Conservation (phyloP, 2,797 vertebrate genomes). For the Acanthurus tractus region DNA sequence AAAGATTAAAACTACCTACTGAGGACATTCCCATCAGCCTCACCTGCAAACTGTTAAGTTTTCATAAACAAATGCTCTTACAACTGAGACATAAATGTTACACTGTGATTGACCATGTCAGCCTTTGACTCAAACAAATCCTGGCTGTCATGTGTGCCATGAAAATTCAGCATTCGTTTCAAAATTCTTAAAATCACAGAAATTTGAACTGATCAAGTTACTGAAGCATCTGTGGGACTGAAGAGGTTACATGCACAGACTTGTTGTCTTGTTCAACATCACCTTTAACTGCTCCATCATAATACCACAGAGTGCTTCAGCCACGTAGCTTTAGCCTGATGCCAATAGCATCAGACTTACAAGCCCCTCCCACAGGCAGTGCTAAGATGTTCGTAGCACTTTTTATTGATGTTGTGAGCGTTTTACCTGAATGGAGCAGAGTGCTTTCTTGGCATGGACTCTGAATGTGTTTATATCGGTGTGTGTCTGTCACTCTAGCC, state of each 20-base stretch:
- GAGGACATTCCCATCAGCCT: too few species aligned
- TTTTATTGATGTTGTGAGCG: constrained; percentile 70
- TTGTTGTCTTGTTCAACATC: neutral
- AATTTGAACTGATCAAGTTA: neutral
- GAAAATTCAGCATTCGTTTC: too few species aligned
- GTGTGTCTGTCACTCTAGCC: constrained; percentile 32
- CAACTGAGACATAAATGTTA: neutral
- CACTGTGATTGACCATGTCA: neutral
- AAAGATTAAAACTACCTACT: too few species aligned
- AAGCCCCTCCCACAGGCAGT: constrained; percentile 35
- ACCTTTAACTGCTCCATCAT: neutral
- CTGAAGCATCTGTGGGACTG: neutral
- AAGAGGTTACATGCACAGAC: neutral
- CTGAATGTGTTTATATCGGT: constrained; percentile 3
- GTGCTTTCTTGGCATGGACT: constrained; percentile 74
- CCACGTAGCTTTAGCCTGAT: constrained; percentile 6
- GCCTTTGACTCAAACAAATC: neutral
- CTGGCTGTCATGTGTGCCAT: neutral
- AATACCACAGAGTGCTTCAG: neutral
- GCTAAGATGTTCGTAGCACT: constrained; percentile 60
- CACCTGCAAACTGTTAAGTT: neutral
- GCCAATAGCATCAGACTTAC: constrained; percentile 13
- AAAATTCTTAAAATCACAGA: too few species aligned
- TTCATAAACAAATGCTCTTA: neutral
- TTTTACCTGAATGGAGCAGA: constrained; percentile 69